A percentile compares a stretch with the other conserved stretches of the same genome.
Conservation (phyloP, 2,797 vertebrate genomes). For the Melanotaenia trifasciata region DNA sequence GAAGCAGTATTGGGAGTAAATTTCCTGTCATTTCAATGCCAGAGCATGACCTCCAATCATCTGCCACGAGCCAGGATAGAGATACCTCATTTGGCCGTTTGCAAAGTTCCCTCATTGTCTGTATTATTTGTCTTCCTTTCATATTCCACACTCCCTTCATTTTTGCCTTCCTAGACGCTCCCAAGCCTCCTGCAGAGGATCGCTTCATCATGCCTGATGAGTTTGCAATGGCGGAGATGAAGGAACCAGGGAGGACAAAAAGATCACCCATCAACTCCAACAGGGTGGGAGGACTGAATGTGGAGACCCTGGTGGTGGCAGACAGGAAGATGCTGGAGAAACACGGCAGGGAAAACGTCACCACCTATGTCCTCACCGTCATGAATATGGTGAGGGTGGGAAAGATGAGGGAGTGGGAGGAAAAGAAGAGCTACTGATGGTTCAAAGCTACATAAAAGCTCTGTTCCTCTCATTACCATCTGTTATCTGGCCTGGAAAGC, state of each 20-base stretch:
- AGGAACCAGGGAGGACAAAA: slow-evolving; percentile 82
- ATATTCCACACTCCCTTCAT: slow-evolving; percentile 41
- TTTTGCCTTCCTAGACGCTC: slow-evolving; percentile 83
- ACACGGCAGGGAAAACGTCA: slow-evolving; percentile 93
- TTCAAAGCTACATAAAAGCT: not conserved
- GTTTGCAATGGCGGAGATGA: slow-evolving; percentile 72
- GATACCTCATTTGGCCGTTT: slow-evolving; percentile 59
- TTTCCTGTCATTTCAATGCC: slow-evolving; percentile 75
- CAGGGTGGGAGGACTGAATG: slow-evolving; percentile 88
- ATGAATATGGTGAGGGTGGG: slow-evolving; percentile 94
- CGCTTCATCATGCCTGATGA: slow-evolving; percentile 87
- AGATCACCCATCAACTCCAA: slow-evolving; percentile 89
- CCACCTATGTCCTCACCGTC: slow-evolving; percentile 95
- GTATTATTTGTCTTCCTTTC: slow-evolving; percentile 2
- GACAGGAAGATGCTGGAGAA: slow-evolving; percentile 98
- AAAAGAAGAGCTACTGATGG: not conserved
- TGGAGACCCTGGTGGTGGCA: slow-evolving; percentile 97
- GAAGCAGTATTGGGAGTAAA: slow-evolving; percentile 61
- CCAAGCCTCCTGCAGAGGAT: slow-evolving; percentile 87
- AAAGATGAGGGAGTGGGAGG: slow-evolving; percentile 10
- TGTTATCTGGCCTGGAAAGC: not conserved
- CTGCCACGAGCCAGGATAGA: slow-evolving; percentile 62
- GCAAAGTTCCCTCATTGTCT: slow-evolving; percentile 40
- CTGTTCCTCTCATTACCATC: not conserved
- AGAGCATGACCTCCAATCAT: slow-evolving; percentile 51